A percentile compares a stretch with the other conserved stretches of the same genome.
Conservation (phyloP, 2,113 vertebrate genomes). For the Muntiacus muntjak region DNA sequence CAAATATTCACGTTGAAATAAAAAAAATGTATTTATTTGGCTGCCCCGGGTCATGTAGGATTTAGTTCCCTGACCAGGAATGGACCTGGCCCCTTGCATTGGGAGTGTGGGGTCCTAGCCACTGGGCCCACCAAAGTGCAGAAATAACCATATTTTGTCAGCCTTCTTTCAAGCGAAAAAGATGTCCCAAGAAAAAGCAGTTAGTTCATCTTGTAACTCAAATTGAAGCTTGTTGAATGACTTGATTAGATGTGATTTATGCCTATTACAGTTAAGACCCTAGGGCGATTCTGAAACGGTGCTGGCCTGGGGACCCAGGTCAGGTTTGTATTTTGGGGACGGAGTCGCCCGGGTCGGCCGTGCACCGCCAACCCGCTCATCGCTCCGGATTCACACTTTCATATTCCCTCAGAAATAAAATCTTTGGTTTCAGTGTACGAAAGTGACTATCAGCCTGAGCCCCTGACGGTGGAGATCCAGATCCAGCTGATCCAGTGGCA, state of each 20-base stretch:
- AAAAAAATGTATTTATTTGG: background rate
- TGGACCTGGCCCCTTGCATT: background rate
- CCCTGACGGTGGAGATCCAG: slow-evolving; percentile 82
- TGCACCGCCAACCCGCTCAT: too few species aligned
- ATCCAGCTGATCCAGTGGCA: slow-evolving; percentile 83
- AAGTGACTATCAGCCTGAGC: slow-evolving; percentile 24
- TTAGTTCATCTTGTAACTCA: too few species aligned
- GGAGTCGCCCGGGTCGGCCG: background rate
- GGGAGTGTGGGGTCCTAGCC: background rate
- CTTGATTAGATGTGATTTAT: accelerated
- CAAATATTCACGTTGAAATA: background rate
- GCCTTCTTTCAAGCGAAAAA: background rate
- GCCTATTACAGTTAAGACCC: accelerated
- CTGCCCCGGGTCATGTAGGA: background rate
- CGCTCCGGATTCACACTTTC: background rate
- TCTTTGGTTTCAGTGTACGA: background rate
- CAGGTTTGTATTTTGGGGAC: background rate
- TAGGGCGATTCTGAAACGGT: background rate
- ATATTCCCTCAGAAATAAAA: slow-evolving; percentile 73
- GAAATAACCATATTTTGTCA: background rate
- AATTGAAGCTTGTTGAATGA: background rate
- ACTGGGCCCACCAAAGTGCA: background rate
- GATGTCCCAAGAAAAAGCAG: background rate
- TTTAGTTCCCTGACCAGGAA: background rate
- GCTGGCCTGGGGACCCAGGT: background rate